Base-by-base conservation (phyloP, 1,140 invertebrate genomes). In the Drosophila subpulchrella region DNA sequence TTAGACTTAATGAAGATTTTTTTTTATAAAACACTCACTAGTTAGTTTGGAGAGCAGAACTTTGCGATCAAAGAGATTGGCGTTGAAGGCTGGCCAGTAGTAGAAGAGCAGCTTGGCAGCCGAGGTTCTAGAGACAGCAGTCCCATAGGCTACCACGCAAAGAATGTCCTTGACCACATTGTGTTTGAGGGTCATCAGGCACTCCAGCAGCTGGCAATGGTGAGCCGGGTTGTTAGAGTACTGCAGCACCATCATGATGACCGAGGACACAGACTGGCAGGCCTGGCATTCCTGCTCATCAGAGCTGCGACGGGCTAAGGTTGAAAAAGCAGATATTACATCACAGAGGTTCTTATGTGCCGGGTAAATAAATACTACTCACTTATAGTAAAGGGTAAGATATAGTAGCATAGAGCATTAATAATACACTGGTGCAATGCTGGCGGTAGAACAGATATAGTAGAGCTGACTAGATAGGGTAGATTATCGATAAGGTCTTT, bases 31-130 rank as follows among this genome's bases (percentile, higher is more conserved):
- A 13, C 4, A 89, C 94, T 94, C 92, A 98, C 97, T 97, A 67
- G 97, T 96, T 91, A 98, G 96, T 93, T 98, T 98, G 73, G 97
- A 96, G 55, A 98, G 95, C 38, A 98, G 94, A 0, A 96, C 96
- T 89, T 97, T 96, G 47, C 98, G 94, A 91, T 99, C 98, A 84
- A 98, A 97, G 3, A 98, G 94, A 88, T 97, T 97, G 17, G 98
- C 96, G 93, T 99, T 98, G 78, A 99, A 97, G 3, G 98, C 96
- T n/a, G 99, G 99, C 98, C 99, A 99, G 92, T 99, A 99, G 93
- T 99, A 98, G 93, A 99, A 99, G 15, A 99, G 94, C 27, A 99
- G 94, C 93, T 99, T 99, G 44, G 98, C 97, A 15, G 99, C 98
- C 3, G 98, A 97, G 50, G 97, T 95, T 65, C 98, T 93, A 0